Conservation (phyloP, 2,888 invertebrate species). For the Alviniconcha strummeri region DNA sequence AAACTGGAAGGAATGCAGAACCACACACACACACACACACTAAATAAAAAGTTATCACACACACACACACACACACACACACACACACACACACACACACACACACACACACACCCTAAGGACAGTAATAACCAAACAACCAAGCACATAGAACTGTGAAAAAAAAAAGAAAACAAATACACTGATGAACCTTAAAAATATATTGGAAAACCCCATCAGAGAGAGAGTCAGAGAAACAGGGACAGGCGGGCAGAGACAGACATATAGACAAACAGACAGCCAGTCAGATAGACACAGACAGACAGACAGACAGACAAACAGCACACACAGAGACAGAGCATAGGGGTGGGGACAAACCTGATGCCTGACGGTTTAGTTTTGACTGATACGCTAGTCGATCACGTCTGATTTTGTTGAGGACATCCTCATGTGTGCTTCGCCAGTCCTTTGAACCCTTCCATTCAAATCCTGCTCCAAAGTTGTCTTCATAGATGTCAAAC, state of each 20-base stretch:
- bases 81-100: slow-evolving; percentile 5
- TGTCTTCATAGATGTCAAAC: background rate
- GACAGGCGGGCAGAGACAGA: background rate
- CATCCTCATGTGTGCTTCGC: slow-evolving; percentile 53
- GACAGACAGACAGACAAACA: background rate
- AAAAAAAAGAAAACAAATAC: background rate
- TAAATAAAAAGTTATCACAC: background rate
- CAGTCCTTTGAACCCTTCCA: slow-evolving; percentile 46
- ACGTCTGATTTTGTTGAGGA: slow-evolving; percentile 50
- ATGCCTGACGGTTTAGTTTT: slow-evolving; percentile 13
- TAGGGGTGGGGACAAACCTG: background rate
- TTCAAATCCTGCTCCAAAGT: background rate
- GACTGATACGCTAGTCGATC: slow-evolving; percentile 48
- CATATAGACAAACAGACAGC: background rate
- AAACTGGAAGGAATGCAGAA: background rate
- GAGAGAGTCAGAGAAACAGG: background rate
- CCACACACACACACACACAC: too few species aligned
- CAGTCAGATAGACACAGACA: background rate
- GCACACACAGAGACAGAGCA: background rate
- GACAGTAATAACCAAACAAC: background rate
- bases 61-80: background rate
- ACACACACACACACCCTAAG: background rate
- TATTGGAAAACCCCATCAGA: background rate
- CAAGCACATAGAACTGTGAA: background rate
- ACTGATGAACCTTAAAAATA: too few species aligned